A percentile compares a stretch with the other conserved stretches of the same genome.
Evolutionary conservation across 2,113 vertebrate genomes (phyloP).

Genomic region (Glareola pratincola): DNA sequence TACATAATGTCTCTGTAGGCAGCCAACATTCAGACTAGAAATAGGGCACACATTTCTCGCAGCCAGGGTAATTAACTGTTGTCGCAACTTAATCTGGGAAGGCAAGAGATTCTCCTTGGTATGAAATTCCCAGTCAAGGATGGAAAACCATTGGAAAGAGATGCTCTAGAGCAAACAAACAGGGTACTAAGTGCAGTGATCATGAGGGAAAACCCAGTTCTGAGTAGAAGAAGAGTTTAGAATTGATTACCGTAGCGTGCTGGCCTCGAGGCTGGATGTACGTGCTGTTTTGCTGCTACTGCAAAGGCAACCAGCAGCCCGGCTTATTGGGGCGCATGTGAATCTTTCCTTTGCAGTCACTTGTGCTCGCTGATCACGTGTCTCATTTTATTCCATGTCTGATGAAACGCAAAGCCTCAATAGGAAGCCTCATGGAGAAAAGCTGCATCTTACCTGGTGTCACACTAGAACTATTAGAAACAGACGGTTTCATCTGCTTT

Average conservation of each 20-base stretch:
- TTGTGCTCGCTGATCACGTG: not conserved
- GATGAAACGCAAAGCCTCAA: not conserved
- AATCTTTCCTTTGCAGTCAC: not conserved
- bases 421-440: not conserved
- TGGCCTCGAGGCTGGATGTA: not conserved
- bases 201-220: fast-evolving
- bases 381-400: not conserved
- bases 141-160: not conserved
- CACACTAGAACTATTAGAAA: not conserved
- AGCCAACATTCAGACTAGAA: not conserved
- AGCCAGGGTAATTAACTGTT: not conserved
- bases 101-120: not conserved
- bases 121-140: not conserved
- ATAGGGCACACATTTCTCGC: not conserved
- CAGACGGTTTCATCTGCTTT: not conserved
- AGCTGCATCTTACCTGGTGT: not conserved
- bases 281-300: not conserved
- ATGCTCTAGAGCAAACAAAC: not conserved
- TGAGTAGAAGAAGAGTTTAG: not conserved
- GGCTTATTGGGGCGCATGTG: fast-evolving
- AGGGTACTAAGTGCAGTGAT: not conserved
- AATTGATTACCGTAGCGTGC: fast-evolving
- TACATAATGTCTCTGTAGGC: conserved; percentile 10
- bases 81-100: not conserved
- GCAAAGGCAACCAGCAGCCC: not conserved